Conservation (phyloP, 2,888 invertebrate genomes). For the Cephus spinipes region DNA sequence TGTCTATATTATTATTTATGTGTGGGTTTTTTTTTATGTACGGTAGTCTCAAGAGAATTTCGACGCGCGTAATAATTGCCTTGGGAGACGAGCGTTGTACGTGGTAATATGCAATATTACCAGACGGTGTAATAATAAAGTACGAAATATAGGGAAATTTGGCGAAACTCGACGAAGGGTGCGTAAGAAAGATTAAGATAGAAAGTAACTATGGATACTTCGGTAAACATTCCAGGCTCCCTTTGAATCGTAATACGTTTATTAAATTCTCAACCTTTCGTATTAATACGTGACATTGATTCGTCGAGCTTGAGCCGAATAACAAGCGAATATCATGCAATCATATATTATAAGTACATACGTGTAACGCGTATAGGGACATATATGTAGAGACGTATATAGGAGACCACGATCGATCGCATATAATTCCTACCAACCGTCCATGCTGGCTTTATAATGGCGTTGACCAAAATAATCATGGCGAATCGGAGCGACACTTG, state of each 20-base stretch:
- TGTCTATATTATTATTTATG: not conserved
- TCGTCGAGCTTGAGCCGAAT: not conserved
- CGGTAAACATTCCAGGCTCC: not conserved
- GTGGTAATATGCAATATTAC: not conserved
- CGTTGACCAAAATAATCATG: not conserved
- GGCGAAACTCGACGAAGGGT: not conserved
- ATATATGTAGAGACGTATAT: slow-evolving; percentile 32
- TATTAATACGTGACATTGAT: not conserved
- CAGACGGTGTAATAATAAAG: not conserved
- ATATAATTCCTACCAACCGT: not conserved
- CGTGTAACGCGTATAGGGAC: slow-evolving; percentile 41
- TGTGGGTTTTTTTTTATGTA: not conserved
- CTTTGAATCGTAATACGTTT: not conserved
- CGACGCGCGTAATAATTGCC: not conserved
- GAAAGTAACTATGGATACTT: not conserved
- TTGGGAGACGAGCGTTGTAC: not conserved
- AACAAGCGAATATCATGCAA: slow-evolving; percentile 19
- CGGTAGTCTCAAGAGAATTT: not conserved
- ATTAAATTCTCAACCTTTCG: not conserved
- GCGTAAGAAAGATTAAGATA: not conserved
- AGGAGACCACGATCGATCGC: not conserved
- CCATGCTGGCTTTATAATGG: not conserved
- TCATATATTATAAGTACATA: slow-evolving; percentile 18
- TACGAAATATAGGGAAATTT: not conserved
- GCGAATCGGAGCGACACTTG: not conserved